Evolutionary conservation across 2,888 invertebrate species (phyloP).

Genomic region (Philopedon plagiatum): DNA sequence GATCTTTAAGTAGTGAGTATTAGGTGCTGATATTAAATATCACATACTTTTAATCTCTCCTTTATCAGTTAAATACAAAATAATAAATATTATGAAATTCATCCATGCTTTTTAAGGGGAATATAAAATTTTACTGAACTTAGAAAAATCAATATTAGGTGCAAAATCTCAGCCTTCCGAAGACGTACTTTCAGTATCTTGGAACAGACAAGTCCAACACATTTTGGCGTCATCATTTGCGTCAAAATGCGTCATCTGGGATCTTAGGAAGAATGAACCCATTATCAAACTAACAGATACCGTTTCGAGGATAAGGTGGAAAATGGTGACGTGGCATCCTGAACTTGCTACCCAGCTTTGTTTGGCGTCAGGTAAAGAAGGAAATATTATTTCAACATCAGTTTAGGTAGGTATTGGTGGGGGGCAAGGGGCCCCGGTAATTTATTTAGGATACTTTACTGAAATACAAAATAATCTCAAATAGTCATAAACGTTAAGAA

Average conservation of each 20-base stretch:
- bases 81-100: not conserved
- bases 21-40: too few relatives aligned
- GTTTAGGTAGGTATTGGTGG: too few relatives aligned
- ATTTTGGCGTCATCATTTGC: constrained; percentile 94
- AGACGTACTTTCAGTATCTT: constrained; percentile 91
- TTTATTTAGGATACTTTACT: too few relatives aligned
- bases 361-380: constrained; percentile 86
- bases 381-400: too few relatives aligned
- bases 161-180: constrained; percentile 90
- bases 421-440: too few relatives aligned
- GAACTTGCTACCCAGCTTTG: constrained; percentile 95
- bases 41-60: not conserved
- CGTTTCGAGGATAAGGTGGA: constrained; percentile 86
- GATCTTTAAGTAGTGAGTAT: constrained; percentile 41
- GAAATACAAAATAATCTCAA: too few relatives aligned
- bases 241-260: constrained; percentile 95
- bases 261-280: constrained; percentile 94
- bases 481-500: too few relatives aligned
- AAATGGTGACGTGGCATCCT: constrained; percentile 94
- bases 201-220: constrained; percentile 97
- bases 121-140: too few relatives aligned
- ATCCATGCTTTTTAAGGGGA: not conserved
- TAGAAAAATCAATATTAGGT: too few relatives aligned
- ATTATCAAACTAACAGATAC: constrained; percentile 91
- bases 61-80: not conserved